Evolutionary conservation across 37 sponge, comb jelly and placozoan genomes (phyloP), one percentile per base, ranked within the genome.

Genomic region (Dysidea cf. avara): DNA sequence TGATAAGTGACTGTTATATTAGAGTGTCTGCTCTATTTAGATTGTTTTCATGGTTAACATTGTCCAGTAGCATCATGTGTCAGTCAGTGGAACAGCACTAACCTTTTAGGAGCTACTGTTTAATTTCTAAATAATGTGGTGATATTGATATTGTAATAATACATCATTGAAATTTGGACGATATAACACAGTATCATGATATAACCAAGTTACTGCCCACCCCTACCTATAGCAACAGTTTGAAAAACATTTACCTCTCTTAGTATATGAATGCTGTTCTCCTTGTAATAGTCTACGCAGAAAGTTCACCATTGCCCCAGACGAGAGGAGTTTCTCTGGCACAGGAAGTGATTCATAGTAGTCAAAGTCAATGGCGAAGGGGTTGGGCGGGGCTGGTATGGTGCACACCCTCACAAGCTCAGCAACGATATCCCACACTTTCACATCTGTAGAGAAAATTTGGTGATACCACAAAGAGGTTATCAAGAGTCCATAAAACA

Each of bases 301-400:
- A 64, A 90, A 68, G 68, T 39, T 72, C 32, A 78, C 51, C 94
- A 93, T 94, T 39, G 95, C 90, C 33, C 80, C 91, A 24, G 95
- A 76, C n/a, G 91, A 81, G 58, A 94, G 75, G 28, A 66, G 51
- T 53, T 84, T 74, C 79, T 94, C 91, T 2, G 54, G 43, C 2
- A 66, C 35, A 20, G 81, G 80, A 0, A 92, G 80, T 35, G 75
- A 55, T 11, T 89, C 88, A 80, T 87, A 89, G 72, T 83, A 96
- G 49, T 86, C 87, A 25, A 93, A 40, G 46, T 96, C 97, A 18
- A 96, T 84, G 5, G 79, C 94, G 81, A 96, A 93, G 7, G 97
- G 97, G 74, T 96, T 92, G 17, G 86, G 74, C 0, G 97, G 97
- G 16, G 71, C 81, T 0, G 97, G 97, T 4, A 74, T 53, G 17